Evolutionary conservation across 2,113 vertebrate genomes (phyloP), one percentile per base, ranked within the genome.

Genomic region (Chaetura pelagica): DNA sequence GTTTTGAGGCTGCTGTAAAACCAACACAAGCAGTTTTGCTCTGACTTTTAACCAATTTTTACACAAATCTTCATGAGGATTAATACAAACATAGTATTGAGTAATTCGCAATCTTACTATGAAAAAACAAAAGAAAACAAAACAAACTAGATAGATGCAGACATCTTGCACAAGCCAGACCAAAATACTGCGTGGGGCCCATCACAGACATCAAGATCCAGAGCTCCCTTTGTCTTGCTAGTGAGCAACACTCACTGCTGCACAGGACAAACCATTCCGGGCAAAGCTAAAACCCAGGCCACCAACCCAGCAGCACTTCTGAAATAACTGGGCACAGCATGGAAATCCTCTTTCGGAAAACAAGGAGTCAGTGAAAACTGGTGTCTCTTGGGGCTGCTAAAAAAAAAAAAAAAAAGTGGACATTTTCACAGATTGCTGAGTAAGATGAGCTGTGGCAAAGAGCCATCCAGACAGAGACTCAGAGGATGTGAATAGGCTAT

Each of bases 381-480:
- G 54, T 52, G 58, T 79, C 79, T 85, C 71, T 48, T 38, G 62
- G n/a, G 88, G 73, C 73, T 90, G 51, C 51, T 86, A 35, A 83
- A 84, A 71, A 55, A 52, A 55, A 42, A 42, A 38, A 38, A 38
- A 38, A 38, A 38, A 42, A 42, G 52, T 30, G 64, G 63, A 86
- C 54, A 38, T 54, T 74, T 27, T 4, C 86, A 67, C 76, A 90
- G 63, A 86, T 49, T 49, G 68, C 58, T 62, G 79, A 83, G 16
- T 21, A 46, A 89, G 93, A 92, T 35, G 59, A 92, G 68, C 42
- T 64, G 20, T 81, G 96, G 93, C 76, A 74, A 59, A 80, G 27
- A 80, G 87, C 86, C 91, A 94, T 30, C n/a, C 6, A 83, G 89
- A 89, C 76, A 91, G 44, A 90, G 76, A 68, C 84, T 86, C 55